A percentile compares a stretch with the other conserved stretches of the same genome.
These are phyloP conservation scores for cattle (Bos taurus) DNA, from an alignment of 2,113 vertebrate genomes.

Conservation along the genomic window ARS-UCD2.0 NC_037344.1:42940001-42940500, in stretches of 20 bases:
- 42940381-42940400: slow-evolving; percentile 60
- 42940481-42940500: slow-evolving; percentile 37
- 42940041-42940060: not conserved
- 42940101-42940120: not conserved
- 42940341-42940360: slow-evolving; percentile 42
- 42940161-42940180: not conserved
- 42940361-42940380: slow-evolving; percentile 51
- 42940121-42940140: not conserved
- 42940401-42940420: slow-evolving; percentile 28
- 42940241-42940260: not conserved
- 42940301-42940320: not conserved
- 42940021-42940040: not conserved
- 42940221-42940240: not conserved
- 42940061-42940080: not conserved
- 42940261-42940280: not conserved
- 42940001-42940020: not conserved
- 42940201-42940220: not conserved
- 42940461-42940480: slow-evolving; percentile 66
- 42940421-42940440: slow-evolving; percentile 61
- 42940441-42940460: slow-evolving; percentile 69
- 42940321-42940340: not conserved
- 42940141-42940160: not conserved
- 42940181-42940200: not conserved
- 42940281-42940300: not conserved
- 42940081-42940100: not conserved